Evolutionary conservation across 2,797 vertebrate genomes (phyloP), one percentile per base, ranked within the genome.

Genomic region (Syncerus caffer): DNA sequence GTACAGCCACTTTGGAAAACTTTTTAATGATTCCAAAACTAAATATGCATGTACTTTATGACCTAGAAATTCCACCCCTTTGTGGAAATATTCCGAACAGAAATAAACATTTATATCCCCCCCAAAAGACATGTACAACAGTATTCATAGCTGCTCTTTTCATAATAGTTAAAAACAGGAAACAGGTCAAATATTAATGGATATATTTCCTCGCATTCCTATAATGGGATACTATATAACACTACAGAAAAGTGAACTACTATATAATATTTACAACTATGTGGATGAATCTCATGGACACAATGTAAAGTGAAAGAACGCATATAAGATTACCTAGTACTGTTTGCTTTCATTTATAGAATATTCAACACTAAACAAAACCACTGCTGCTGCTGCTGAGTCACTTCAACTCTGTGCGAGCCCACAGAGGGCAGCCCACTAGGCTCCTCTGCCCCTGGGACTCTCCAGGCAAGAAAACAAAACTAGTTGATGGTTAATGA

Each of bases 71-170:
- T n/a, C 57, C 19, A 79, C 13, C 47, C 17, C 57, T 95, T 62
- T 85, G 34, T 88, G 67, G 21, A 38, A 71, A 45, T 50, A 78
- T 71, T 78, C 25, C 7, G 31, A 90, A 74, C 38, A 92, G 50
- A 96, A 85, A 85, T 42, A 31, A 89, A 83, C 80, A 55, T 64
- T 60, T 87, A 82, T 62, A 34, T 85, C 67, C 25, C 78, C 78
- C 78, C 38, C 55, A 55, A 80, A 89, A 88, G 34, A 80, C 42
- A 55, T 14, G 6, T 17, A 6, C 4, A 82, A 82, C 53, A 58
- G 19, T 85, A 9, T 67, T 90, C 38, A 27, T 27, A 58, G 51
- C 19, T n/a, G 23, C 27, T 64, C 45, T 91, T 42, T 58, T 62
- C 50, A 6, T 47, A 93, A 57, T 42, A 51, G n/a, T 62, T 58